Percentiles rank a stretch among this genome's conserved stretches.
These are phyloP conservation scores for Brachypalpus laphriformis DNA, from an alignment of 2,888 invertebrate species.

Conservation along the genomic window DNA sequence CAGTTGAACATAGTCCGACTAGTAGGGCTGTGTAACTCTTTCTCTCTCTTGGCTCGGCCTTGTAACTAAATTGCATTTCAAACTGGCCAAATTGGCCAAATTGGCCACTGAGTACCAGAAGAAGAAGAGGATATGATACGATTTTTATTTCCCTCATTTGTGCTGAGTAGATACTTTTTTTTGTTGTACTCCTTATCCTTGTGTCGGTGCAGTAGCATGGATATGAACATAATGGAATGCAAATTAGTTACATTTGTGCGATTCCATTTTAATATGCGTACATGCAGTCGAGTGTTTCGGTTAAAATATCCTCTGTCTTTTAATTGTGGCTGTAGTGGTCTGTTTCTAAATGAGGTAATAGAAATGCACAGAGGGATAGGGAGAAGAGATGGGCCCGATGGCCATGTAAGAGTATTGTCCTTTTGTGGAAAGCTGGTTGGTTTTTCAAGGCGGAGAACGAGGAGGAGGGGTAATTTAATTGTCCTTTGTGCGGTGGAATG, in stretches of 20 bases:
- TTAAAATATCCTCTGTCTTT: slow-evolving; percentile 42
- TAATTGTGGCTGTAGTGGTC: slow-evolving; percentile 49
- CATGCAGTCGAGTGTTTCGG: slow-evolving; percentile 43
- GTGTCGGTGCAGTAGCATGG: slow-evolving; percentile 22
- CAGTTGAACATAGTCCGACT: background rate
- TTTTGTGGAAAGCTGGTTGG: background rate
- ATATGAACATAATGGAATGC: slow-evolving; percentile 66
- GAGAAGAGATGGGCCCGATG: background rate
- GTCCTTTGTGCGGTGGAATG: slow-evolving; percentile 54
- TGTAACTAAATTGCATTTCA: slow-evolving; percentile 18
- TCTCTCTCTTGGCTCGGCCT: background rate
- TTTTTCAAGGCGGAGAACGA: background rate
- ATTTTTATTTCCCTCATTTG: slow-evolving; percentile 50
- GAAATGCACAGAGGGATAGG: slow-evolving; percentile 17
- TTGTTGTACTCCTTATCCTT: slow-evolving; percentile 8
- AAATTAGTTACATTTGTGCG: slow-evolving; percentile 71
- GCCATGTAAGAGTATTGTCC: background rate
- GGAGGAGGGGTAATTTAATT: slow-evolving; percentile 56
- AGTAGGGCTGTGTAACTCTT: background rate
- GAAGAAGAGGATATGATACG: slow-evolving; percentile 2
- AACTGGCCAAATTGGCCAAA: slow-evolving; percentile 28
- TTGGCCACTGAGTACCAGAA: background rate
- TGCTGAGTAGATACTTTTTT: slow-evolving; percentile 1
- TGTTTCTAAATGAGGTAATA: slow-evolving; percentile 59
- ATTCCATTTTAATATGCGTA: slow-evolving; percentile 67